phyloP scores from a whole-genome alignment of 2,113 vertebrate species.

The Dryoscopus gambensis region DNA sequence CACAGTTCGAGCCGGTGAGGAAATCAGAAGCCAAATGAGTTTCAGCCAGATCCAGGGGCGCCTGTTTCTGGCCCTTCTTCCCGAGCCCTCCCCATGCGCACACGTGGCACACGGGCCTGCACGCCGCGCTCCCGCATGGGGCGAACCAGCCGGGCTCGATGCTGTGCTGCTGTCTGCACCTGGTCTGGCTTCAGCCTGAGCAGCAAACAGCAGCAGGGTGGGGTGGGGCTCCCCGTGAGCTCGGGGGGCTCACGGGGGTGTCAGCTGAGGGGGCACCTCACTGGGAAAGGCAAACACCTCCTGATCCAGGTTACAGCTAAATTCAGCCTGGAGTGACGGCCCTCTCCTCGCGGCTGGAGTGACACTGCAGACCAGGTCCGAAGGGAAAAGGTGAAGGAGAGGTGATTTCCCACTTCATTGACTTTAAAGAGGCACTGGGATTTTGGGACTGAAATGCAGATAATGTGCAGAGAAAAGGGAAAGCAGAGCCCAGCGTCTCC shows the following conservation, averaged over 20 bases:
- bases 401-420: not conserved
- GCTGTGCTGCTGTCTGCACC: not conserved
- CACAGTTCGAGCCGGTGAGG: not conserved
- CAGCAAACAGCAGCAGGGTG: not conserved
- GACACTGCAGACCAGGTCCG: fast-evolving
- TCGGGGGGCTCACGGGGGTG: too few species aligned
- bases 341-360: not conserved
- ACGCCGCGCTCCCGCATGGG: fast-evolving
- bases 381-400: not conserved
- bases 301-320: not conserved
- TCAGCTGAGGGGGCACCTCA: not conserved
- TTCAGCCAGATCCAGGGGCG: not conserved
- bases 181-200: fast-evolving
- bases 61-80: not conserved
- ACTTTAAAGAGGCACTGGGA: not conserved
- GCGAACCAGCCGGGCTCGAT: fast-evolving
- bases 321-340: not conserved
- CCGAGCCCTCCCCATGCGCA: fast-evolving
- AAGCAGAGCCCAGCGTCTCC: not conserved
- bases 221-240: fast-evolving
- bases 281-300: not conserved
- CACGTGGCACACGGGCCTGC: fast-evolving
- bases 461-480: not conserved
- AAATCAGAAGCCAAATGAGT: not conserved
- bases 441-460: not conserved